Evolutionary conservation across 2,113 vertebrate species (phyloP).

Genomic region (Rhegmatorhina hoffmannsi): DNA sequence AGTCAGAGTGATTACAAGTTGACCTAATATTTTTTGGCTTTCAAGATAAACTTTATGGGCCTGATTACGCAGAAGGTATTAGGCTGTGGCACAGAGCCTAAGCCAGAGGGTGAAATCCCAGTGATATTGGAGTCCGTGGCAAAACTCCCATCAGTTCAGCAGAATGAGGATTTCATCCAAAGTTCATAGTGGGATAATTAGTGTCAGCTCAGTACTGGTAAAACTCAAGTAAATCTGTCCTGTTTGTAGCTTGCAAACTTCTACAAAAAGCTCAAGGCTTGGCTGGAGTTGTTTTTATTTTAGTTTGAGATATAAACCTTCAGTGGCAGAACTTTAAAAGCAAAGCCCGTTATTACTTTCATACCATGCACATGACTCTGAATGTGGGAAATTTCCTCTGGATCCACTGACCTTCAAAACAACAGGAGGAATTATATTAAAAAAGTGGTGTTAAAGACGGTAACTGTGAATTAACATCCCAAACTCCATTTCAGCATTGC

Average conservation of each 20-base stretch:
- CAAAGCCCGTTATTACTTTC: not conserved
- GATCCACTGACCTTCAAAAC: slow-evolving; percentile 29
- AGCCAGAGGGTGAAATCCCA: not conserved
- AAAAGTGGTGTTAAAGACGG: not conserved
- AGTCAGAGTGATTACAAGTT: not conserved
- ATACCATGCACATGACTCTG: not conserved
- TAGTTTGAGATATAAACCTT: not conserved
- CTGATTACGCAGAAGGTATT: not conserved
- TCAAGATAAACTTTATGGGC: slow-evolving; percentile 1
- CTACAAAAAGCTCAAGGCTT: not conserved
- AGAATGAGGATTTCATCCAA: slow-evolving; percentile 5
- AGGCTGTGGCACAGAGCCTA: not conserved
- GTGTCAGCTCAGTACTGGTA: not conserved
- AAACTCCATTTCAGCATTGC: not conserved
- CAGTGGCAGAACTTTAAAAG: not conserved
- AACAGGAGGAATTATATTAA: slow-evolving; percentile 1
- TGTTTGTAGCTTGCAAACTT: not conserved
- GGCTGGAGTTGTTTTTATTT: not conserved
- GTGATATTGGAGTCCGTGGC: not conserved
- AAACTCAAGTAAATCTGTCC: not conserved
- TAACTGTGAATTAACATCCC: slow-evolving; percentile 29
- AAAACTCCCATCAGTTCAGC: slow-evolving; percentile 32
- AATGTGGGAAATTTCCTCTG: not conserved
- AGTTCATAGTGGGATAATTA: slow-evolving; percentile 34
- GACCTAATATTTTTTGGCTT: slow-evolving; percentile 27